phyloP scores from a whole-genome alignment of 1,140 invertebrate species.

The Leptinotarsa texana region DNA sequence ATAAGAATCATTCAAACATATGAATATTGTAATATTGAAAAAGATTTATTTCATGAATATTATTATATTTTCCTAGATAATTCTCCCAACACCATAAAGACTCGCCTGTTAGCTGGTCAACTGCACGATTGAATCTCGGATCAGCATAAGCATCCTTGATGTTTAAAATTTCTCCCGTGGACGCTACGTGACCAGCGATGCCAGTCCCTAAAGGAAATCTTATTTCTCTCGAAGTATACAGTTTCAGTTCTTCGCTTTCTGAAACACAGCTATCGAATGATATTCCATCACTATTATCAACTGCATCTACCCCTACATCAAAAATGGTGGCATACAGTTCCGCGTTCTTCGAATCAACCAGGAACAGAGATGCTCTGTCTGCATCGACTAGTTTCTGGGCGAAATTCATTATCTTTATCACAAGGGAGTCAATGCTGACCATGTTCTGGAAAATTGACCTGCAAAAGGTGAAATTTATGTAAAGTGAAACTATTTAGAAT shows the following conservation, averaged over 20 bases:
- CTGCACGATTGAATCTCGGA: slow-evolving; percentile 75
- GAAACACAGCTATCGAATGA: slow-evolving; percentile 1
- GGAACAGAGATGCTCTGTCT: slow-evolving; percentile 78
- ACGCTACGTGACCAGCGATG: slow-evolving; percentile 69
- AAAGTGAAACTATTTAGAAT: neutral
- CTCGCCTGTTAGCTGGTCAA: slow-evolving; percentile 73
- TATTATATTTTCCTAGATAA: no score
- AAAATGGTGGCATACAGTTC: slow-evolving; percentile 84
- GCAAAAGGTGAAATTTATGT: slow-evolving; percentile 26
- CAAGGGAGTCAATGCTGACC: slow-evolving; percentile 79
- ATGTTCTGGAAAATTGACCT: slow-evolving; percentile 81
- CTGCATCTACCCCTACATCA: slow-evolving; percentile 64
- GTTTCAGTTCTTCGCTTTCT: slow-evolving; percentile 48
- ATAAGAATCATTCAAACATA: no score
- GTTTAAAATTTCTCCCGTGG: slow-evolving; percentile 76
- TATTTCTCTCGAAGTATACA: slow-evolving; percentile 55
- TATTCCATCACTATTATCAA: slow-evolving; percentile 28
- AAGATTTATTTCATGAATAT: no score
- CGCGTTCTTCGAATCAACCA: slow-evolving; percentile 70
- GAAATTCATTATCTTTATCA: slow-evolving; percentile 83
- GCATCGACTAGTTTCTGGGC: slow-evolving; percentile 79
- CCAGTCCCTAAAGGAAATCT: slow-evolving; percentile 63
- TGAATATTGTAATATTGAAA: no score
- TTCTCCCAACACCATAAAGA: neutral
- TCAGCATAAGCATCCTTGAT: slow-evolving; percentile 81